phyloP scores from a whole-genome alignment of 2,888 invertebrate species.

The Agriopis aurantiaria region DNA sequence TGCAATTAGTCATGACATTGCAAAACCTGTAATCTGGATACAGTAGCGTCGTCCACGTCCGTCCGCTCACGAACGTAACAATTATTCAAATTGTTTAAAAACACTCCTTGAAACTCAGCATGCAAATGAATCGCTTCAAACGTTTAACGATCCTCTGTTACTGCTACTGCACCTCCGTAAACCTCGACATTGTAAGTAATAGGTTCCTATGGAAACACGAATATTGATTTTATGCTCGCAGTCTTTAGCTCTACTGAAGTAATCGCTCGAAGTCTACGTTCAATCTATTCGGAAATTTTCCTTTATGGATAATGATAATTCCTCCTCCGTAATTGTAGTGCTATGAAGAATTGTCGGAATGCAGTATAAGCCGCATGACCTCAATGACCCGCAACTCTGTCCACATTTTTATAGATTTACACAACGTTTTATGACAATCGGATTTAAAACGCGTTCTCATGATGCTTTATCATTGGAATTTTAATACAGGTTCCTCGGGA shows the following conservation, averaged over 20 bases:
- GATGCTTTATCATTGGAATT: conserved; percentile 41
- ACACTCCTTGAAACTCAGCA: conserved; percentile 51
- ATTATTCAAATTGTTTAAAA: conserved; percentile 71
- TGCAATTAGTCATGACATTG: conserved; percentile 67
- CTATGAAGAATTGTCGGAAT: conserved; percentile 47
- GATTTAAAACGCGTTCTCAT: conserved; percentile 41
- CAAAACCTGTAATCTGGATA: conserved; percentile 65
- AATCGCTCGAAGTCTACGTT: conserved; percentile 32
- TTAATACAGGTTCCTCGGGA: conserved; percentile 34
- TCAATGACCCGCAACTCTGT: conserved; percentile 44
- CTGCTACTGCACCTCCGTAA: conserved; percentile 35
- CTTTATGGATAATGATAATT: conserved; percentile 45
- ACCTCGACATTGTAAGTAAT: conserved; percentile 24
- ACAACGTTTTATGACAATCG: conserved; percentile 47
- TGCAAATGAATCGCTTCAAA: conserved; percentile 43
- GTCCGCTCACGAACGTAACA: conserved; percentile 59
- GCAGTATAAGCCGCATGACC: conserved; percentile 42
- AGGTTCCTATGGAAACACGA: conserved; percentile 37
- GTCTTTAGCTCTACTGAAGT: conserved; percentile 29
- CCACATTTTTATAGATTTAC: conserved; percentile 51
- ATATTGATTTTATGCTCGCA: conserved; percentile 38
- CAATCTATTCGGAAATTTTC: conserved; percentile 41
- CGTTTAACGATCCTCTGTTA: conserved; percentile 34
- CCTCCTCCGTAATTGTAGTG: conserved; percentile 47
- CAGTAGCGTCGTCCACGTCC: conserved; percentile 59